phyloP scores from a whole-genome alignment of 2,797 vertebrate species.

The Artibeus lituratus region DNA sequence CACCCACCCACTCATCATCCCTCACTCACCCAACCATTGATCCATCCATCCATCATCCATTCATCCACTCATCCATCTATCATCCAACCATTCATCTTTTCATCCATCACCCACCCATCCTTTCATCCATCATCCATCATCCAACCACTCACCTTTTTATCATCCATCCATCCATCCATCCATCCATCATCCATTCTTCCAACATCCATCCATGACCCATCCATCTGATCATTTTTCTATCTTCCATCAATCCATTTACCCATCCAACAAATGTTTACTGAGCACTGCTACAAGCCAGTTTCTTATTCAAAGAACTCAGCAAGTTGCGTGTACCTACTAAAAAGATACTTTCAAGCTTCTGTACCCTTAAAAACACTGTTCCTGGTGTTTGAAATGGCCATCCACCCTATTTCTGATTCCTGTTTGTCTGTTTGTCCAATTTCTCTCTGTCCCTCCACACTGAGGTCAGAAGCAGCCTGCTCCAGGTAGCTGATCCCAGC shows the following conservation, averaged over 20 bases:
- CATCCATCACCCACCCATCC: background rate
- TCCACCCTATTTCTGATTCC: background rate
- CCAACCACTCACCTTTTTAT: too few species aligned
- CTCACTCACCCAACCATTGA: background rate
- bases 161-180: background rate
- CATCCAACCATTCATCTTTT: background rate
- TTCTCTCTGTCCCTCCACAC: background rate
- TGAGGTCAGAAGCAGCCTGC: background rate
- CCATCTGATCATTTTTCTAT: too few species aligned
- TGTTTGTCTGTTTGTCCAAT: background rate
- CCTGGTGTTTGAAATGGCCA: fast-evolving
- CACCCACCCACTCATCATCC: background rate
- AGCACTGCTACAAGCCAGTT: background rate
- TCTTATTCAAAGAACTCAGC: background rate
- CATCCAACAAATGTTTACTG: background rate
- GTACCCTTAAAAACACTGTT: background rate
- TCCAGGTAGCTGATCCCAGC: fast-evolving
- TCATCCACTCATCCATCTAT: too few species aligned
- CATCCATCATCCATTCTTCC: background rate
- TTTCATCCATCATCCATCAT: background rate
- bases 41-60: too few species aligned
- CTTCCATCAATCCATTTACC: too few species aligned
- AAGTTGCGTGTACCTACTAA: background rate
- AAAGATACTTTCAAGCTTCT: background rate
- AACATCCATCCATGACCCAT: background rate